Evolutionary conservation across 2,797 vertebrate genomes (phyloP).

Genomic region (Phrynocephalus guinanensis): DNA sequence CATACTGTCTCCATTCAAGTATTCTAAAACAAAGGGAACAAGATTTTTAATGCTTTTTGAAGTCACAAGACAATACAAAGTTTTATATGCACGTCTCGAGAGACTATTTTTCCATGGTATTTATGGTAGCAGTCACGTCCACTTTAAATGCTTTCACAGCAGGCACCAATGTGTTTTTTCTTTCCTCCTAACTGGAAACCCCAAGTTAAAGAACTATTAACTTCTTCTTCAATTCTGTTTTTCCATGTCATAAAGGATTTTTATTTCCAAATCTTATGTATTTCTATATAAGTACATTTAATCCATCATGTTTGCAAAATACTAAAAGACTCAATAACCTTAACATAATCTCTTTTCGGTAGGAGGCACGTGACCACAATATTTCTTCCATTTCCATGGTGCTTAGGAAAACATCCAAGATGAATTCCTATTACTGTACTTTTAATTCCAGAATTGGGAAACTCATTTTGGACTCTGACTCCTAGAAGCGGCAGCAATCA

Average conservation of each 20-base stretch:
- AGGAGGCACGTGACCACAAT: background rate
- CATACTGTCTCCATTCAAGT: background rate
- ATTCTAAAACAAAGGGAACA: too few relatives aligned
- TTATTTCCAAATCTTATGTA: slow-evolving; percentile 13
- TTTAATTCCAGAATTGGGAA: background rate
- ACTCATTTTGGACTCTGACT: background rate
- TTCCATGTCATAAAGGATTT: slow-evolving; percentile 26
- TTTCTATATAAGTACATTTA: background rate
- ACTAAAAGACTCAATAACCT: background rate
- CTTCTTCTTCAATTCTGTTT: slow-evolving; percentile 25
- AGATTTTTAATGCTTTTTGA: slow-evolving; percentile 23
- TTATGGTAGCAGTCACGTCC: slow-evolving; percentile 44
- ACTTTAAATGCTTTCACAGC: slow-evolving; percentile 46
- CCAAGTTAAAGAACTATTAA: slow-evolving; percentile 4
- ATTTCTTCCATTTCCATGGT: slow-evolving; percentile 29
- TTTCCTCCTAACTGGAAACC: slow-evolving; percentile 5
- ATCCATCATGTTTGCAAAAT: slow-evolving; percentile 34
- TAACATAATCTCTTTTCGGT: background rate
- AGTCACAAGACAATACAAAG: slow-evolving; percentile 49
- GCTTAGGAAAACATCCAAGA: background rate
- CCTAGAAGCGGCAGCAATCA: background rate
- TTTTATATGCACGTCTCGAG: slow-evolving; percentile 49
- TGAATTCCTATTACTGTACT: background rate
- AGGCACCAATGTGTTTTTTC: slow-evolving; percentile 32
- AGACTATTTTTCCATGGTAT: slow-evolving; percentile 62